Evolutionary conservation across 30 jellyfish, hydroid and myxozoan genomes (phyloP).

Genomic region (Chironex yamaguchii): DNA sequence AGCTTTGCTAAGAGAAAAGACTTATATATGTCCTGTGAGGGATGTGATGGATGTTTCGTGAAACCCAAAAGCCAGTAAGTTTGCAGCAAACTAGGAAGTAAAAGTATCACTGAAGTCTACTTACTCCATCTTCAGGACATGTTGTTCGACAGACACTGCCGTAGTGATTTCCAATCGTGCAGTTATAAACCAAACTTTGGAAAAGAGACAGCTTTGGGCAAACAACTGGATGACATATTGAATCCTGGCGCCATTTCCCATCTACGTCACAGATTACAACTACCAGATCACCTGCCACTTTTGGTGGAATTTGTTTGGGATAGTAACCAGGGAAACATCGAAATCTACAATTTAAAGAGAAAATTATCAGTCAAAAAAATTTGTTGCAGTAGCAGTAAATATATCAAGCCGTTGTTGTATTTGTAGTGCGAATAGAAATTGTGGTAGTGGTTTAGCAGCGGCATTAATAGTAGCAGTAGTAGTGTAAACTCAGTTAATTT

Average conservation of each 20-base stretch:
- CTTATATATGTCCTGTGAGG: neutral
- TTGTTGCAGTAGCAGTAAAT: too few species aligned
- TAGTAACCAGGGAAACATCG: conserved; percentile 83
- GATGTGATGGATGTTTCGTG: neutral
- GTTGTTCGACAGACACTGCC: conserved; percentile 80
- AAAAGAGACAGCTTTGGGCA: conserved; percentile 72
- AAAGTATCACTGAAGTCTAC: neutral
- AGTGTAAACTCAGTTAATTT: too few species aligned
- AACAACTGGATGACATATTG: conserved; percentile 57
- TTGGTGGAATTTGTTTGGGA: conserved; percentile 1
- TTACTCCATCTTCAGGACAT: conserved; percentile 74
- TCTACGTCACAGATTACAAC: conserved; percentile 71
- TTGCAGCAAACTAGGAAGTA: too few species aligned
- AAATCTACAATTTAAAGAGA: too few species aligned
- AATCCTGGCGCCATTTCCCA: conserved; percentile 81
- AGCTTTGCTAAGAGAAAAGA: neutral
- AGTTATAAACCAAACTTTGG: conserved; percentile 60
- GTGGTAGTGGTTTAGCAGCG: too few species aligned
- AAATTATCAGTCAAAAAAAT: too few species aligned
- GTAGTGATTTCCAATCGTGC: conserved; percentile 73
- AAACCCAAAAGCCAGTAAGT: too few species aligned
- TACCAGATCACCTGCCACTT: conserved; percentile 64
- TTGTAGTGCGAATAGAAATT: too few species aligned
- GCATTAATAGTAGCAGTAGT: too few species aligned
- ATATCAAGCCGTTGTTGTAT: too few species aligned